Evolutionary conservation across 1,140 invertebrate species (phyloP).

Genomic region (Homarus americanus): DNA sequence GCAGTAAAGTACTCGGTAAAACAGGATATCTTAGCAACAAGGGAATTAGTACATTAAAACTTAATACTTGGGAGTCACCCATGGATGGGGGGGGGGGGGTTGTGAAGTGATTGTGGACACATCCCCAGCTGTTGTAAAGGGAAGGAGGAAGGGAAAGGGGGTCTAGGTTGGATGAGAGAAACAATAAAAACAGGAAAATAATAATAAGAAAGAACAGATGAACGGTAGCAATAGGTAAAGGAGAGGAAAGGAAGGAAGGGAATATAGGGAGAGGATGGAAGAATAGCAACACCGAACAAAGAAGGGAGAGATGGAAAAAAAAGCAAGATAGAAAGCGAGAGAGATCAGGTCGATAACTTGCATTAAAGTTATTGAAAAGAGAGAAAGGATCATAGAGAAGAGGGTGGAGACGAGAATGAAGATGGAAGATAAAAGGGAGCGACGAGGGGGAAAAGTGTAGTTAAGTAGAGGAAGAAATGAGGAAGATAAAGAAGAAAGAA

Average conservation of each 20-base stretch:
- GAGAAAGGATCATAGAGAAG: too few species aligned
- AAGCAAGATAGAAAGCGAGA: background rate
- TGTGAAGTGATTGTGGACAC: too few species aligned
- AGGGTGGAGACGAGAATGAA: too few species aligned
- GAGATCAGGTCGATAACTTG: background rate
- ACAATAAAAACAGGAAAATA: background rate
- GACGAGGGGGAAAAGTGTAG: background rate
- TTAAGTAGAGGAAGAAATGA: background rate
- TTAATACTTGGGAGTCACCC: too few species aligned
- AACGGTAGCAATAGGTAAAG: background rate
- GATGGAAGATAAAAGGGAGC: too few species aligned
- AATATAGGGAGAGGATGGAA: background rate
- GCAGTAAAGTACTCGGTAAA: too few species aligned
- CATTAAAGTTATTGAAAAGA: too few species aligned
- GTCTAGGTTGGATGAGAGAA: background rate
- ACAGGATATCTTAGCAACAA: too few species aligned
- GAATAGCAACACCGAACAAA: background rate
- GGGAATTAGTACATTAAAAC: too few species aligned
- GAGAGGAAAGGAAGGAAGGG: background rate
- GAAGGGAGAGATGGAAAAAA: background rate
- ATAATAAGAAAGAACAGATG: background rate
- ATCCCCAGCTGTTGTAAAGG: too few species aligned
- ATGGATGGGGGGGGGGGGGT: too few species aligned
- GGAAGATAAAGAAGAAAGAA: background rate
- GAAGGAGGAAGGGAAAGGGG: background rate